A percentile compares a stretch with the other conserved stretches of the same genome.
These are phyloP conservation scores for Drusus annulatus DNA, from an alignment of 1,140 invertebrate genomes.

Conservation along the genomic window DNA sequence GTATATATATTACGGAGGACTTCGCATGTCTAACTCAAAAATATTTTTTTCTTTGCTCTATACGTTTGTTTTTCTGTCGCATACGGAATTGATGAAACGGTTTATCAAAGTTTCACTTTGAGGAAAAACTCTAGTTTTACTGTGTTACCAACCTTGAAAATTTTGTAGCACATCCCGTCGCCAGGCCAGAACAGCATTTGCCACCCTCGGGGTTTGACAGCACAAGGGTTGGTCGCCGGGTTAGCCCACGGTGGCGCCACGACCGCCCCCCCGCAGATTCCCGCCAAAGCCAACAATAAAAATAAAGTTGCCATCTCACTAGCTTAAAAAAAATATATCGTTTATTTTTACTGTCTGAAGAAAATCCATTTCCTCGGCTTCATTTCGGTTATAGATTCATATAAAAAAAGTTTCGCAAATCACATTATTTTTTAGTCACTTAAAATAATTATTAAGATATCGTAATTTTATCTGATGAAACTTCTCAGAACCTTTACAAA, in stretches of 20 bases:
- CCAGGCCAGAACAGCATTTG: conserved; percentile 87
- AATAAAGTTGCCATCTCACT: conserved; percentile 11
- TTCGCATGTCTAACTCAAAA: too few species aligned
- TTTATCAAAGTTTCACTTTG: too few species aligned
- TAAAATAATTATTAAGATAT: too few species aligned
- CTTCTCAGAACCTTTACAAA: background rate
- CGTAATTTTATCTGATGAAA: too few species aligned
- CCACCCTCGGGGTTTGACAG: conserved; percentile 83
- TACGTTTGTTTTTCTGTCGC: too few species aligned
- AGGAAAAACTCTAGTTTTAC: too few species aligned
- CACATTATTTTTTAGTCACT: too few species aligned
- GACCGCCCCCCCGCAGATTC: conserved; percentile 70
- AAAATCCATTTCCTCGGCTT: conserved; percentile 25
- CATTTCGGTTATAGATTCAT: background rate
- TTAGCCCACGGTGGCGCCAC: conserved; percentile 89
- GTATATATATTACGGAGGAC: too few species aligned
- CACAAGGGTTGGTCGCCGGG: conserved; percentile 85
- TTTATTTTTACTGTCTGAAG: background rate
- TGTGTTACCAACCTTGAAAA: conserved; percentile 75
- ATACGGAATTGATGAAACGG: too few species aligned
- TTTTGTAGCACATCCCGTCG: conserved; percentile 88
- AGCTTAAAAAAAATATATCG: background rate
- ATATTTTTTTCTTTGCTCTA: too few species aligned
- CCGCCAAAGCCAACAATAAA: conserved; percentile 26
- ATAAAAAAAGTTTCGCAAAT: too few species aligned